Evolutionary conservation across 2,888 invertebrate genomes (phyloP).

Genomic region (Nezara viridula): DNA sequence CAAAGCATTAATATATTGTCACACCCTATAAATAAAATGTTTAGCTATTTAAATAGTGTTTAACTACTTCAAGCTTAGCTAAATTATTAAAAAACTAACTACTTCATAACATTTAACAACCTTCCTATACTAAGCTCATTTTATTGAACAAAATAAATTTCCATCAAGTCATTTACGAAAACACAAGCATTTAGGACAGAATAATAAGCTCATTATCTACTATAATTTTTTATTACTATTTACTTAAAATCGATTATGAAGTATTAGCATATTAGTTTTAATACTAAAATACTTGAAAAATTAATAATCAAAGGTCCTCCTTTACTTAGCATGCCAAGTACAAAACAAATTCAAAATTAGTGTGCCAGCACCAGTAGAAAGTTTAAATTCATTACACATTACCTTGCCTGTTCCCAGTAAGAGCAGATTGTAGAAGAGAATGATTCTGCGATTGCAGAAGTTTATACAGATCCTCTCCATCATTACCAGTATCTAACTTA

Average conservation of each 20-base stretch:
- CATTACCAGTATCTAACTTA: conserved; percentile 64
- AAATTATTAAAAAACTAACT: neutral
- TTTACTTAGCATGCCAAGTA: neutral
- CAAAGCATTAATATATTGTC: too few species aligned
- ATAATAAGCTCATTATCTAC: neutral
- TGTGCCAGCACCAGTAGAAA: neutral
- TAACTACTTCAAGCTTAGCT: neutral
- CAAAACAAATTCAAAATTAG: neutral
- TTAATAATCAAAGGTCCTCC: neutral
- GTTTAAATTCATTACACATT: neutral
- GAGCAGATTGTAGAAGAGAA: conserved; percentile 57
- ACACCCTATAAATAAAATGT: neutral
- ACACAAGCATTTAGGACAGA: neutral
- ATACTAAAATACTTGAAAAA: neutral
- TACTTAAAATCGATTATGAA: neutral
- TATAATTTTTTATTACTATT: neutral
- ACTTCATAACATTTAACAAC: neutral
- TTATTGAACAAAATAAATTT: neutral
- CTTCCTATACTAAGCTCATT: neutral
- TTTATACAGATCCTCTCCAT: conserved; percentile 67
- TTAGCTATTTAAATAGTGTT: neutral
- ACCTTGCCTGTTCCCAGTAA: conserved; percentile 52
- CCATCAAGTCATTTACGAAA: neutral
- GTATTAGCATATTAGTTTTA: neutral
- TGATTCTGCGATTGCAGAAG: conserved; percentile 68